Evolutionary conservation across 2,888 invertebrate species (phyloP), one percentile per base, ranked within the genome.

Genomic region (Polymixis lichenea): DNA sequence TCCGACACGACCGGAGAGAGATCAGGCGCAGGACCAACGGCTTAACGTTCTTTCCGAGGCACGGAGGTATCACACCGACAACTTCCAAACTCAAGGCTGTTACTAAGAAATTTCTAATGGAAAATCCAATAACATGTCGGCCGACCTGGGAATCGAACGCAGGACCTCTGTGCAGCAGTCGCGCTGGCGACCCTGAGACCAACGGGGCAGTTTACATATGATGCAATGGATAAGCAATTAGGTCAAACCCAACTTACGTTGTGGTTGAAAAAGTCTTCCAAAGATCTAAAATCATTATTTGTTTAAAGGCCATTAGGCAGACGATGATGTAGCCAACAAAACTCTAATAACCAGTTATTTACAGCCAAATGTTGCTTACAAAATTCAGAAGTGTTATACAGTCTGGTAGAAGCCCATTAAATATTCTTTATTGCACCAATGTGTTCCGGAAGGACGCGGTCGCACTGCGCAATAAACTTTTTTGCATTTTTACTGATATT

Each of bases 351-450:
- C 17, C 17, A 58, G 3, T 17, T 58, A 28, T 28, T 25, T 11
- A 56, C 25, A 56, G 15, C n/a, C 7, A 56, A 49, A 72, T 53
- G 28, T 67, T 67, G 19, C 43, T 51, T 70, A 51, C 25, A 60
- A 74, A 51, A 51, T 51, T 28, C 6, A 38, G 32, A 55, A 6
- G 22, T 61, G 13, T 43, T 28, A n/a, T 51, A 15, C 60, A 43
- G 13, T 75, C 25, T 9, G 15, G 28, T 61, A 51, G 49, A 60
- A 38, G n/a, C 7, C 15, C 46, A 73, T 65, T 65, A 51, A 6
- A 64, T 32, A 73, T 49, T 55, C 5, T 28, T 46, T 51, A 74
- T 49, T 25, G 28, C 43, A 46, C 43, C 28, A 19, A 61, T 9
- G 38, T 38, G 25, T 22, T 22, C 58, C 58, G 68, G 8, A 6